Evolutionary conservation across 2,797 vertebrate genomes (phyloP), one percentile per base, ranked within the genome.

Genomic region (Hippoglossus hippoglossus): DNA sequence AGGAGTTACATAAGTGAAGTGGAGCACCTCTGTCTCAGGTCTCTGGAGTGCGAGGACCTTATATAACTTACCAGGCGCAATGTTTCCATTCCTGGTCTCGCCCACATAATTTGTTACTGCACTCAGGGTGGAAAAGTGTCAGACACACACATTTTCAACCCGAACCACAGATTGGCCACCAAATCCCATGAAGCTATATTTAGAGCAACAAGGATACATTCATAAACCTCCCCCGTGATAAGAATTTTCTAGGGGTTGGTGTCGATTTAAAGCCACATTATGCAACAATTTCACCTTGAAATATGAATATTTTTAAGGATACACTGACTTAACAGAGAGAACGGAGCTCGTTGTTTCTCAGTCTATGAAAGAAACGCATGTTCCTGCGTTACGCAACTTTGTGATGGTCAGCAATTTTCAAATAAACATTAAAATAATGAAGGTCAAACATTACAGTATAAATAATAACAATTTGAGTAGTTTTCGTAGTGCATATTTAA

Each of bases 1-100:
- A 67, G 44, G 59, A 75, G 88, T 93, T 91, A 92, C 83, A 89
- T 88, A 93, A 93, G 89, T 76, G 66, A 90, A 90, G 71, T 80
- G 58, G 90, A 91, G 71, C 85, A 83, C 83, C 84, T 90, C 70
- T 80, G 87, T 91, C 80, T 84, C 60, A 73, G 73, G 60, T 86
- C 84, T 80, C 84, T 70, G 72, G 75, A 82, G 88, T 67, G 70
- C 22, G 59, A 74, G 69, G 67, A 76, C 81, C 75, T 92, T 91
- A 91, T 87, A 90, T 92, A 94, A 94, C 82, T 80, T 41, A 81
- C 54, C 74, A 78, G 63, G 70, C 12, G 53, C 80, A 88, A 87
- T 90, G 86, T 91, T 93, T 93, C 92, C 91, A 91, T 91, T 86
- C 77, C 75, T 66, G 71, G 72, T 83, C 79, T 89, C 68, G 60